Evolutionary conservation across 2,113 vertebrate genomes (phyloP).

Genomic region (Petrocephalus microphthalmus): DNA sequence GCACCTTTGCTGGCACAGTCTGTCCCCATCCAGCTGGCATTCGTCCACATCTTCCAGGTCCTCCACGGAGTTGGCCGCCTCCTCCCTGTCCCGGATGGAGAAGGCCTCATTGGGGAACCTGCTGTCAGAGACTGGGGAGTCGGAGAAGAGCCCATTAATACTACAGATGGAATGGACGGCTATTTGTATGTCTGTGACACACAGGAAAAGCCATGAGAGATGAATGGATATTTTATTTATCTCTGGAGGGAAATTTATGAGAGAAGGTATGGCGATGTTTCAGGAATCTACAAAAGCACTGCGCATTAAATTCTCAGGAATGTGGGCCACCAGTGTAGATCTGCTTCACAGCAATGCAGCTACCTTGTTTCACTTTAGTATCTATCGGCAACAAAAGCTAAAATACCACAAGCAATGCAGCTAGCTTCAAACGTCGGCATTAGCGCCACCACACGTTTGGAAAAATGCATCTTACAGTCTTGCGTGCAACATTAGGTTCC

Average conservation of each 20-base stretch:
- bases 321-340: neutral
- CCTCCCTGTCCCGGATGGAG: conserved; percentile 62
- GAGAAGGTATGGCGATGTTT: neutral
- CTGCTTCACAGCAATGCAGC: neutral
- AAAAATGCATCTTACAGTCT: neutral
- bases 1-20: conserved; percentile 69
- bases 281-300: neutral
- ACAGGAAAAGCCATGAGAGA: neutral
- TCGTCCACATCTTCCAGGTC: conserved; percentile 70
- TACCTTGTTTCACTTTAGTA: neutral
- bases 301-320: neutral
- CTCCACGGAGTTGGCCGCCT: conserved; percentile 47
- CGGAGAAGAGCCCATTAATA: conserved; percentile 5
- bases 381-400: neutral
- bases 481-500: neutral
- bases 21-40: conserved; percentile 64
- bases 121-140: conserved; percentile 64
- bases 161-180: neutral
- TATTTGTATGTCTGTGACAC: neutral
- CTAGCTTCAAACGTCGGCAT: neutral
- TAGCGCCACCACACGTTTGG: neutral
- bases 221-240: neutral
- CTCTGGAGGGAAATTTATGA: neutral
- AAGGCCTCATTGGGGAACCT: conserved; percentile 69
- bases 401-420: neutral